Evolutionary conservation across 2,113 vertebrate species (phyloP).

Genomic region (Syrmaticus mikado): DNA sequence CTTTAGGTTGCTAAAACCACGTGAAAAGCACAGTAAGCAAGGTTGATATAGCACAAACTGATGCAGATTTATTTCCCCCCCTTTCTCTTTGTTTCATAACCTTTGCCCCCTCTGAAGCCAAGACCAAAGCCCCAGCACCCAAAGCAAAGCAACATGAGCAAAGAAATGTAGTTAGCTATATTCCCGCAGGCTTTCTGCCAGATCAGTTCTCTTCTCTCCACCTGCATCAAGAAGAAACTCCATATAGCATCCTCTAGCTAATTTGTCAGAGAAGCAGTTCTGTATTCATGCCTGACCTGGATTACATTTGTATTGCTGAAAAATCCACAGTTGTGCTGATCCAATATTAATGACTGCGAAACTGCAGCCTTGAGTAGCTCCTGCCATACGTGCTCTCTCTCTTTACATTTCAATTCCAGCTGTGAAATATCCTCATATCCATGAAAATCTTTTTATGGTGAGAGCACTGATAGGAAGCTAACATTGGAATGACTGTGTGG

Average conservation of each 20-base stretch:
- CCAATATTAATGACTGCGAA: neutral
- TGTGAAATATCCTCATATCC: neutral
- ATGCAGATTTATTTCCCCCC: neutral
- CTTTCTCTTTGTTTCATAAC: neutral
- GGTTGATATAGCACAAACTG: neutral
- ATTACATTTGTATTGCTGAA: neutral
- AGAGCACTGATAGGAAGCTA: neutral
- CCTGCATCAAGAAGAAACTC: neutral
- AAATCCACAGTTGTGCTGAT: neutral
- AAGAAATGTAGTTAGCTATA: neutral
- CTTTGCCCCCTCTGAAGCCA: neutral
- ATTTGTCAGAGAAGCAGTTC: neutral
- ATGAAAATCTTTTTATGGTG: neutral
- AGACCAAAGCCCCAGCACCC: neutral
- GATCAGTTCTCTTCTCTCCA: neutral
- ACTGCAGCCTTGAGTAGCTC: neutral
- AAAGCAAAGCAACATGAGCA: neutral
- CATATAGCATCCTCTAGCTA: neutral
- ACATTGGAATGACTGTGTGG: neutral
- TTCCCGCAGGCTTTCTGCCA: neutral
- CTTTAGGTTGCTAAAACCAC: neutral
- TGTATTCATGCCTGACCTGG: neutral
- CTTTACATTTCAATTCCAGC: neutral
- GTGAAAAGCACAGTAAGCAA: neutral
- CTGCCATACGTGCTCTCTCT: neutral